These are phyloP conservation scores for Tridacna gigas DNA, from an alignment of 2,888 invertebrate genomes.

Conservation along the genomic window DNA sequence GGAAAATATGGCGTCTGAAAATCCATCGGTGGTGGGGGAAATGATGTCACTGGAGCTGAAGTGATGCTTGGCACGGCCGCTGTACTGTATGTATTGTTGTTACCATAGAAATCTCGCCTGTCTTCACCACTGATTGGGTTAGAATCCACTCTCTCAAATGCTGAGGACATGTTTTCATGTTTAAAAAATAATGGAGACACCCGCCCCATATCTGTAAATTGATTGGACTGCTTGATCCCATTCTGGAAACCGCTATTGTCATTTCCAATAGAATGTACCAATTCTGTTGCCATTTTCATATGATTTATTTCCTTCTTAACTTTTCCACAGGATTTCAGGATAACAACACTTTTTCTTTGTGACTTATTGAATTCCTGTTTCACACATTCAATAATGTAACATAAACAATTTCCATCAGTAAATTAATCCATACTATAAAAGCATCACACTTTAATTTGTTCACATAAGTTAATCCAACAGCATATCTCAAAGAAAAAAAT, in stretches of 20 bases:
- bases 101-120: constrained; percentile 40
- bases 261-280: constrained; percentile 19
- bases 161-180: constrained; percentile 48
- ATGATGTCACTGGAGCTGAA: constrained; percentile 42
- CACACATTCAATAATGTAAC: constrained; percentile 7
- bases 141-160: constrained; percentile 59
- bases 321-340: not conserved
- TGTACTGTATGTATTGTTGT: constrained; percentile 34
- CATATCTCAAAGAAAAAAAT: not conserved
- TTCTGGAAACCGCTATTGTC: constrained; percentile 31
- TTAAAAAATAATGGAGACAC: constrained; percentile 48
- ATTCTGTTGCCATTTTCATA: constrained; percentile 8
- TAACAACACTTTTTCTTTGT: not conserved
- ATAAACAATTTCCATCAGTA: not conserved
- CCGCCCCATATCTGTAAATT: constrained; percentile 50
- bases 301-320: not conserved
- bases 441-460: constrained; percentile 7
- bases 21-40: constrained; percentile 56
- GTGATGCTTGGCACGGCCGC: constrained; percentile 32
- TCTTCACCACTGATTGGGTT: constrained; percentile 40
- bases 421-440: constrained; percentile 17
- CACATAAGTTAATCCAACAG: not conserved
- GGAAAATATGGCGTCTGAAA: constrained; percentile 68
- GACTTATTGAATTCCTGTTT: constrained; percentile 2
- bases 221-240: constrained; percentile 34